Evolutionary conservation across 2,888 invertebrate genomes (phyloP), one percentile per base, ranked within the genome.

Genomic region (Eubasilissa splendida): DNA sequence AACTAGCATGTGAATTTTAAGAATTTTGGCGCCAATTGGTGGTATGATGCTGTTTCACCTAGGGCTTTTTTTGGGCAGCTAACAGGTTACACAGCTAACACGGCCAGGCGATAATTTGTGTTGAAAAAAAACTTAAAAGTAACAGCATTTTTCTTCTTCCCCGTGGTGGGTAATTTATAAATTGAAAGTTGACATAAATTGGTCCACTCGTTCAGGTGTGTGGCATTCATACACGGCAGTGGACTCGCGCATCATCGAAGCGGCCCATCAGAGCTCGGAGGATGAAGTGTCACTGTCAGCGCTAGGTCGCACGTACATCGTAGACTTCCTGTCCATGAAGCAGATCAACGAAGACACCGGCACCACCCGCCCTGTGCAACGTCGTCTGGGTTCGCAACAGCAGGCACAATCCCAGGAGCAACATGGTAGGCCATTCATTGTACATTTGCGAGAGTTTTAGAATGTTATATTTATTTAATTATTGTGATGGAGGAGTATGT

Each of bases 261-360:
- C 97, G 82, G 98, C 98, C 50, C 97, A 97, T 88, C 94, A 96
- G 86, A 95, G 95, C 84, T 97, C 97, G 56, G 99, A 99, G 87
- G 98, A 99, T 87, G 99, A 99, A 89, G 96, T 98, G 85, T 96
- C 96, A 87, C 92, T 99, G 84, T 96, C 96, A 80, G 96, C 97
- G 76, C 92, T 97, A 87, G 98, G 98, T 76, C 93, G 97, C 85
- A 97, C 97, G 3, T 99, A 98, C 90, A 97, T 98, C 0, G 95
- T 99, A 84, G 99, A 99, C 91, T 96, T 99, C 87, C 95, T 97
- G 87, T 95, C 97, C 85, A 97, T 99, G 98, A 98, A 98, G 88
- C 98, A 99, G 91, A 96, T 99, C 84, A 99, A 99, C 88, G 99
- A 99, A 91, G 98, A 98, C 88, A 97, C 98, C 0, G 99, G 99